Evolutionary conservation across 1,140 invertebrate genomes (phyloP).

Genomic region (Piezodorus guildinii): DNA sequence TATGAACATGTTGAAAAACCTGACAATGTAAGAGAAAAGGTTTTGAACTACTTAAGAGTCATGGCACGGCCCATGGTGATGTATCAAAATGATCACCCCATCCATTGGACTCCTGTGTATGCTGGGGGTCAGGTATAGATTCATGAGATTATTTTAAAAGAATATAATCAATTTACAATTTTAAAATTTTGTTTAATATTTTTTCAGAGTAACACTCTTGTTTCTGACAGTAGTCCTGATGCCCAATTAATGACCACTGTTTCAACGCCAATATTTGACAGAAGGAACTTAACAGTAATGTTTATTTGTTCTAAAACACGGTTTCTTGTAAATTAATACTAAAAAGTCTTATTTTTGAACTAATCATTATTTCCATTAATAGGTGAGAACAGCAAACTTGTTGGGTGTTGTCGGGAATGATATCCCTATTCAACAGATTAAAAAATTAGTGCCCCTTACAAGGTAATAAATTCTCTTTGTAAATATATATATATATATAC

Average conservation of each 20-base stretch:
- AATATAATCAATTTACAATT: too few species aligned
- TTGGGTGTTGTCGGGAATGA: conserved; percentile 90
- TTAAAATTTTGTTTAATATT: neutral
- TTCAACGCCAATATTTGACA: conserved; percentile 83
- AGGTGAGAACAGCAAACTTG: conserved; percentile 73
- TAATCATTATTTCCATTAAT: conserved; percentile 29
- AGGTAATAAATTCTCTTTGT: conserved; percentile 43
- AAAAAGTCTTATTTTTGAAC: neutral
- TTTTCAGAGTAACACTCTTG: conserved; percentile 46
- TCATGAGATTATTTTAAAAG: too few species aligned
- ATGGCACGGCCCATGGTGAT: conserved; percentile 82
- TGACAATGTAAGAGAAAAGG: conserved; percentile 74
- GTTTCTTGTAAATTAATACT: conserved; percentile 4
- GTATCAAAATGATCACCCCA: conserved; percentile 76
- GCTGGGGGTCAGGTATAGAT: conserved; percentile 63
- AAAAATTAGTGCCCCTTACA: conserved; percentile 84
- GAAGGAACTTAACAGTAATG: conserved; percentile 75
- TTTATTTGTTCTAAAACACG: conserved; percentile 21
- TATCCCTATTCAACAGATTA: conserved; percentile 82
- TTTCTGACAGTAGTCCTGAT: conserved; percentile 43
- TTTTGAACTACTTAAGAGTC: conserved; percentile 83
- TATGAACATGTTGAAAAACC: conserved; percentile 72
- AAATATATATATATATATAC: neutral
- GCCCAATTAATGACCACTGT: conserved; percentile 80
- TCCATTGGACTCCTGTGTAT: conserved; percentile 84